Evolutionary conservation across 2,888 invertebrate genomes (phyloP).

Genomic region (Leptinotarsa haldemani): DNA sequence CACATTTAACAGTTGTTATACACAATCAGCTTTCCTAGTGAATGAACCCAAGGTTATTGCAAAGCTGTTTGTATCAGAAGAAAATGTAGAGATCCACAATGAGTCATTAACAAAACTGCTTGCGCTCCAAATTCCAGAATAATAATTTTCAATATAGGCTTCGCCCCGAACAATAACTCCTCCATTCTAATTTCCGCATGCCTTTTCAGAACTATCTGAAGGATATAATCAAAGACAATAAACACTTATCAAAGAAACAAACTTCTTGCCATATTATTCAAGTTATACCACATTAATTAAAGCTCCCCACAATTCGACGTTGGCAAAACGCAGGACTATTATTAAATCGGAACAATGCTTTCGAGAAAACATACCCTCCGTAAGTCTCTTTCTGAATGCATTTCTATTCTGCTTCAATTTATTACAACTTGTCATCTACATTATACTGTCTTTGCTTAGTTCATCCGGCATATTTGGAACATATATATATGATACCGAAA

Average conservation of each 20-base stretch:
- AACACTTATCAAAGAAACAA: slow-evolving; percentile 37
- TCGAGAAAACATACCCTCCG: slow-evolving; percentile 38
- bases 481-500: slow-evolving; percentile 8
- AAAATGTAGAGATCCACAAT: neutral
- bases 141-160: neutral
- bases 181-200: neutral
- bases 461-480: slow-evolving; percentile 28
- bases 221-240: slow-evolving; percentile 37
- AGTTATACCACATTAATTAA: slow-evolving; percentile 41
- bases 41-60: too few species aligned
- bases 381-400: slow-evolving; percentile 34
- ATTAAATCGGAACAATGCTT: slow-evolving; percentile 40
- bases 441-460: slow-evolving; percentile 33
- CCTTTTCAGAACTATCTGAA: slow-evolving; percentile 25
- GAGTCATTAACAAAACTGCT: neutral
- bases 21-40: too few species aligned
- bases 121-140: neutral
- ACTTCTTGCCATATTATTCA: slow-evolving; percentile 40
- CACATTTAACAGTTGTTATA: too few species aligned
- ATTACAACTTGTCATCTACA: slow-evolving; percentile 42
- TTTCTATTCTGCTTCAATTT: slow-evolving; percentile 37
- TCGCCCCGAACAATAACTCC: neutral
- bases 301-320: slow-evolving; percentile 38
- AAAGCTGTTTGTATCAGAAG: too few species aligned
- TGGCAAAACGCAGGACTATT: slow-evolving; percentile 38